Conservation (phyloP, 2,113 vertebrate species). For the Actinemys pallida region DNA sequence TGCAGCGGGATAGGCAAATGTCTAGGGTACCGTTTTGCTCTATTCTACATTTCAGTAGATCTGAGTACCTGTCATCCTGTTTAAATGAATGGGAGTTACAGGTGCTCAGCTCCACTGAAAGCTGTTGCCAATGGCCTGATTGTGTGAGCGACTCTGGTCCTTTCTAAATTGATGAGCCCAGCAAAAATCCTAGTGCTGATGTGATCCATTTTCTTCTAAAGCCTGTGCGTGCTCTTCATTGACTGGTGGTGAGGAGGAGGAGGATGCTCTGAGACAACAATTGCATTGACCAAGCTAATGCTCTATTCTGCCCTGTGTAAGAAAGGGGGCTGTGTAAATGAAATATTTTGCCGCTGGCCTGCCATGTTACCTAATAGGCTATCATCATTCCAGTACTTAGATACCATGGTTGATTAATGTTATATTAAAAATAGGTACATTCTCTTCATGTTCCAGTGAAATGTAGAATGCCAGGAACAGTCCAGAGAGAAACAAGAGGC, state of each 20-base stretch:
- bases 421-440: background rate
- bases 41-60: background rate
- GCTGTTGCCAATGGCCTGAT: background rate
- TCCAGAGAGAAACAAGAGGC: background rate
- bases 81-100: background rate
- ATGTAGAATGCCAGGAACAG: background rate
- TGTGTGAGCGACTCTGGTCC: background rate
- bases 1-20: conserved; percentile 8
- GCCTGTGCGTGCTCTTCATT: background rate
- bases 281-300: conserved; percentile 45
- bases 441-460: background rate
- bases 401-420: background rate
- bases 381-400: fast-evolving
- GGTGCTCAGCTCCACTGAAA: background rate
- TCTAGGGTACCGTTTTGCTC: background rate
- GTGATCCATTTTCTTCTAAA: conserved; percentile 1
- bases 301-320: background rate
- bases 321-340: conserved; percentile 38
- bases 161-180: background rate
- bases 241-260: conserved; percentile 26
- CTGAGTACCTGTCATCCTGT: conserved; percentile 23
- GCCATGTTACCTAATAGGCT: background rate
- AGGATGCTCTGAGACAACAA: background rate
- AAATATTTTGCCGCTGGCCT: conserved; percentile 21
- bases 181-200: background rate